Evolutionary conservation across 2,888 invertebrate species (phyloP).

Genomic region (Chouioia cunea): DNA sequence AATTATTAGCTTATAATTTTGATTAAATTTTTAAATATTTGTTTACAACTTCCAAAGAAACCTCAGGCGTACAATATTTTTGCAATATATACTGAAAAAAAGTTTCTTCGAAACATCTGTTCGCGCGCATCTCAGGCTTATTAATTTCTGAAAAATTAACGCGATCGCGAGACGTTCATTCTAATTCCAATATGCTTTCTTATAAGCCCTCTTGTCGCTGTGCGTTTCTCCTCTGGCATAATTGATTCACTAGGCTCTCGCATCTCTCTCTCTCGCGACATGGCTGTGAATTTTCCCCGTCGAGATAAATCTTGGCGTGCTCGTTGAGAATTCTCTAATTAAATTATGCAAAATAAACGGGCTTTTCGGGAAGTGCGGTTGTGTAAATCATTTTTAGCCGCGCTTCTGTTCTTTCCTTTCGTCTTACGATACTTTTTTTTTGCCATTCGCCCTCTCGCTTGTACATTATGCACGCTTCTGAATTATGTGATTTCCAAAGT

Average conservation of each 20-base stretch:
- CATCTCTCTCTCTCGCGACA: constrained; percentile 2
- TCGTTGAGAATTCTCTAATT: constrained; percentile 48
- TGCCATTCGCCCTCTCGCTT: no score
- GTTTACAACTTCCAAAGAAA: no score
- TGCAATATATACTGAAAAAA: no score
- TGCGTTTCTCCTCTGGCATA: constrained; percentile 52
- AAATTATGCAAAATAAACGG: constrained; percentile 50
- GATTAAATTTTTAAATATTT: no score
- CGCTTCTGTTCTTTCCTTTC: background rate
- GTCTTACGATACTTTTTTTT: no score
- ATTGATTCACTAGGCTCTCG: constrained; percentile 55
- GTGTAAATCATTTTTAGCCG: constrained; percentile 46
- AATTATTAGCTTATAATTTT: no score
- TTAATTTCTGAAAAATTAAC: constrained; percentile 66
- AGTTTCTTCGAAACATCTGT: no score
- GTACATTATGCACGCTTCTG: no score
- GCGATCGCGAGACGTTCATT: constrained; percentile 52
- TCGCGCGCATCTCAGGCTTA: constrained; percentile 49
- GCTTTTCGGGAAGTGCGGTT: constrained; percentile 42
- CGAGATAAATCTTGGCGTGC: constrained; percentile 46
- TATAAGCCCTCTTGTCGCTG: constrained; percentile 9
- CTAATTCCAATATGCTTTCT: constrained; percentile 60
- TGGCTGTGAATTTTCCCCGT: constrained; percentile 46
- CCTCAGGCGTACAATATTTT: background rate
- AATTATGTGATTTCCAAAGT: no score